phyloP scores from a whole-genome alignment of 2,797 vertebrate species.

The Melanotaenia trifasciata region DNA sequence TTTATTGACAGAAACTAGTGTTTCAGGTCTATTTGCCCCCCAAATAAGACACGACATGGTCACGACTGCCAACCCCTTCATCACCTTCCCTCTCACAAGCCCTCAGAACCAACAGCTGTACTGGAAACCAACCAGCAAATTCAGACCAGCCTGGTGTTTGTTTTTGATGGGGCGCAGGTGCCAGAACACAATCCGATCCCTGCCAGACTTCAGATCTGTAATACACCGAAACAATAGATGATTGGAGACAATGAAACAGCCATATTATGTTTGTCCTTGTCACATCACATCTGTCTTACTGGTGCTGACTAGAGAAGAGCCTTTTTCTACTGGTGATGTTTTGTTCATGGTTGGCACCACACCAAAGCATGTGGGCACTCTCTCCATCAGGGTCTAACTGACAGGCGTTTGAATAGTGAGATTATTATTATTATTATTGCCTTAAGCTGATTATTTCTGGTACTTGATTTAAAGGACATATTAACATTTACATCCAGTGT shows the following conservation, averaged over 20 bases:
- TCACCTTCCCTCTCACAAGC: slow-evolving; percentile 32
- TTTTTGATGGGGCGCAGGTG: slow-evolving; percentile 68
- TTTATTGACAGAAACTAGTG: background rate
- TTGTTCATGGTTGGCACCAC: slow-evolving; percentile 32
- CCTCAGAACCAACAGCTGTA: slow-evolving; percentile 59
- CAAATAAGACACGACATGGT: slow-evolving; percentile 5
- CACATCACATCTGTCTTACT: slow-evolving; percentile 50
- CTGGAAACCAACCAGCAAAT: slow-evolving; percentile 59
- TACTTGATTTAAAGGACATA: slow-evolving; percentile 11
- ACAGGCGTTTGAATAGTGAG: slow-evolving; percentile 19
- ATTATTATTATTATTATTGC: slow-evolving; percentile 16
- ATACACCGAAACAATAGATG: slow-evolving; percentile 62
- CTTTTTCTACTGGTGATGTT: slow-evolving; percentile 34
- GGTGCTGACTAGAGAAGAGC: slow-evolving; percentile 34
- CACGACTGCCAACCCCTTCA: slow-evolving; percentile 26
- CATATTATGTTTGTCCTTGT: slow-evolving; percentile 64
- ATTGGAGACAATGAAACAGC: slow-evolving; percentile 57
- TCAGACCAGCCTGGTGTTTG: slow-evolving; percentile 40
- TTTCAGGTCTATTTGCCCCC: slow-evolving; percentile 17
- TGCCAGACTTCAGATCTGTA: slow-evolving; percentile 60
- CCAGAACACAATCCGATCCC: slow-evolving; percentile 50
- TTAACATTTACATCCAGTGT: background rate
- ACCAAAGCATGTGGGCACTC: slow-evolving; percentile 31
- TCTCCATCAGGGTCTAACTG: slow-evolving; percentile 23
- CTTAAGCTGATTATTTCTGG: slow-evolving; percentile 22